These are phyloP conservation scores for Balanococcus diminutus DNA, from an alignment of 2,888 invertebrate genomes.

Conservation along the genomic window DNA sequence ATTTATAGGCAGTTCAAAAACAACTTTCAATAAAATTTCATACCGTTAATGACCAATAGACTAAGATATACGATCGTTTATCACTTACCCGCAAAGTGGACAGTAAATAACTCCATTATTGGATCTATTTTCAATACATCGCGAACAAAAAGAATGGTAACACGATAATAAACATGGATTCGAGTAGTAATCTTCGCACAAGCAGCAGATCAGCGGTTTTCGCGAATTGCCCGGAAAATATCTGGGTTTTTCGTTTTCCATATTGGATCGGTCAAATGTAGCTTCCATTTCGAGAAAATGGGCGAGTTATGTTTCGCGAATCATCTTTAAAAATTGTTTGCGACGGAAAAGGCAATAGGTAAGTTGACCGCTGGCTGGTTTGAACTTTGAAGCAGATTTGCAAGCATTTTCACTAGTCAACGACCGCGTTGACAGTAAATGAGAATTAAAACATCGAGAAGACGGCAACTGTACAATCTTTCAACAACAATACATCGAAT, in stretches of 20 bases:
- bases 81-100: conserved; percentile 71
- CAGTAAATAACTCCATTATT: conserved; percentile 70
- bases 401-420: background rate
- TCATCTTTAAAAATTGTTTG: background rate
- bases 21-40: background rate
- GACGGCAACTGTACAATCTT: background rate
- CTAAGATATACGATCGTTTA: background rate
- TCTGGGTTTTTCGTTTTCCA: conserved; percentile 40
- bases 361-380: too few relatives aligned
- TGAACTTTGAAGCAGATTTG: too few relatives aligned
- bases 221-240: conserved; percentile 34
- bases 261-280: background rate
- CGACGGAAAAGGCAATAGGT: background rate
- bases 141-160: conserved; percentile 74
- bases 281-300: background rate
- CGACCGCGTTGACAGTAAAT: background rate
- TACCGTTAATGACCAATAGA: too few relatives aligned
- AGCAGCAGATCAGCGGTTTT: conserved; percentile 68
- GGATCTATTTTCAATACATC: conserved; percentile 69
- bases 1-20: background rate
- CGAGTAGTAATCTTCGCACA: conserved; percentile 72
- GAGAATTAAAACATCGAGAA: background rate
- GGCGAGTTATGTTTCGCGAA: background rate
- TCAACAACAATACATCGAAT: background rate
- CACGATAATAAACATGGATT: conserved; percentile 73